A percentile compares a stretch with the other conserved stretches of the same genome.
phyloP scores from a whole-genome alignment of 1,140 invertebrate species.

The Philotrypesis tridentata region DNA sequence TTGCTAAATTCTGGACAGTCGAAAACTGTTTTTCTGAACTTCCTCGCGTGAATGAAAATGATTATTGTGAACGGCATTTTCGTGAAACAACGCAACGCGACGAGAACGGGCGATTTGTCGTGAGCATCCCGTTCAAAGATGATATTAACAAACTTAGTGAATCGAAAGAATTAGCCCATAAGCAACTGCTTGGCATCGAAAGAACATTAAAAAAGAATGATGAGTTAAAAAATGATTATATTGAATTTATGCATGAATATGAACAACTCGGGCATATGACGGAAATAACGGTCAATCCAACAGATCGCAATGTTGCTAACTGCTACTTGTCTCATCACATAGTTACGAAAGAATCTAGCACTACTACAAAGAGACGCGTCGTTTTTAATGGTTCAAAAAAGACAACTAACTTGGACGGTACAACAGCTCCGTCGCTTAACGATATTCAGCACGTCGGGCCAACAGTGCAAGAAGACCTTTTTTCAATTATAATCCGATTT shows the following conservation, averaged over 20 bases:
- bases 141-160: neutral
- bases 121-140: neutral
- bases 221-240: constrained; percentile 56
- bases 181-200: constrained; percentile 50
- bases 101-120: neutral
- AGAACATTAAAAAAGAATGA: constrained; percentile 46
- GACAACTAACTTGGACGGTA: constrained; percentile 19
- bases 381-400: constrained; percentile 51
- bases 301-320: neutral
- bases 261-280: constrained; percentile 62
- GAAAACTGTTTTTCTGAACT: constrained; percentile 7
- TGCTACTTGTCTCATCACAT: constrained; percentile 69
- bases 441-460: constrained; percentile 39
- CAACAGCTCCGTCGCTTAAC: constrained; percentile 56
- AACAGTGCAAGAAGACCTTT: constrained; percentile 43
- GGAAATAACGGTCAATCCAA: neutral
- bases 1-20: neutral
- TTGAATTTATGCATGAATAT: constrained; percentile 21
- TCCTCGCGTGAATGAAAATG: neutral
- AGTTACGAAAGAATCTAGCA: constrained; percentile 59
- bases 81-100: neutral
- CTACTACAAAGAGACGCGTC: constrained; percentile 60
- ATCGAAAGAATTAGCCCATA: neutral
- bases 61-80: neutral
- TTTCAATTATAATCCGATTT: neutral